These are phyloP conservation scores for Corythornis vintsioides DNA, from an alignment of 2,113 vertebrate genomes.

Conservation along the genomic window DNA sequence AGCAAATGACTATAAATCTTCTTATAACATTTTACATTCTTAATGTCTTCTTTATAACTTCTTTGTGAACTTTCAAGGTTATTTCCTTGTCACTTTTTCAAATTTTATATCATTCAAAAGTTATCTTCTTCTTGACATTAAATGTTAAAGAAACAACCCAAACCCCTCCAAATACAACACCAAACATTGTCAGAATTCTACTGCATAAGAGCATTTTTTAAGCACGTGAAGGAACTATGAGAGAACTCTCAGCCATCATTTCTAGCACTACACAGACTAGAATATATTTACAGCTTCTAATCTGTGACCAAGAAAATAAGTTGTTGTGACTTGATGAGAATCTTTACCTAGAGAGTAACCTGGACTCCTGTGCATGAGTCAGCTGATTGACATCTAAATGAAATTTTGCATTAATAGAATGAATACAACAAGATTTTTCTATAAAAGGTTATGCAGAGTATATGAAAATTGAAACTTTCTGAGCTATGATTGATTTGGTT, in stretches of 20 bases:
- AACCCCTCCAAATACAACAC: background rate
- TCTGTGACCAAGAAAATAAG: background rate
- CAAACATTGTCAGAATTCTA: background rate
- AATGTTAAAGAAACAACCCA: background rate
- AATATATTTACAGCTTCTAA: background rate
- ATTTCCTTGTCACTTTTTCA: background rate
- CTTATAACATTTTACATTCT: background rate
- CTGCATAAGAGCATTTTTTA: background rate
- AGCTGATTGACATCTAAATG: background rate
- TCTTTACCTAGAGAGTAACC: background rate
- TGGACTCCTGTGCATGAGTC: background rate
- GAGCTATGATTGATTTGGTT: background rate
- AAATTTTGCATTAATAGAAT: background rate
- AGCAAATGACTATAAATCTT: constrained; percentile 1
- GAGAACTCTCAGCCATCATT: background rate
- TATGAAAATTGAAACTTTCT: background rate
- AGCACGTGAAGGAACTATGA: background rate
- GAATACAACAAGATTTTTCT: background rate
- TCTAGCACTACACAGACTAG: background rate
- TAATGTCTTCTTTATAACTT: background rate
- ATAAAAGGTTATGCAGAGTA: background rate
- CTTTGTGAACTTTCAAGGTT: background rate
- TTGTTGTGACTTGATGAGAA: background rate
- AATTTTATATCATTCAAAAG: background rate
- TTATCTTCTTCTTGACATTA: background rate